Base-by-base conservation (phyloP, 2,888 invertebrate species). In the Monoplex corrugatus region DNA sequence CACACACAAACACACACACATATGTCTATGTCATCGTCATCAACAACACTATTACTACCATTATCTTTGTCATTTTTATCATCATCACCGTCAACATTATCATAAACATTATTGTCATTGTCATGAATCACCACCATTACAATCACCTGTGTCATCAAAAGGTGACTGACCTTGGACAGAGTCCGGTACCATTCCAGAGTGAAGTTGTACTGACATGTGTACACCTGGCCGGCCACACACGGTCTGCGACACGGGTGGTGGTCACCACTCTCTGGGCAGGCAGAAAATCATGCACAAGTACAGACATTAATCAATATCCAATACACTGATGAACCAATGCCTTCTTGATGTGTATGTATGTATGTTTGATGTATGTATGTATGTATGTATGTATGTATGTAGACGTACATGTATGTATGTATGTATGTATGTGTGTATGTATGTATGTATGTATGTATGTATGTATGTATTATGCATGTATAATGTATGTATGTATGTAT, bases 101-200 rank as follows among this genome's bases (percentile, higher is more conserved):
- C n/a, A n/a, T n/a, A n/a, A n/a, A n/a, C n/a, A n/a, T n/a, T n/a
- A n/a, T n/a, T n/a, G n/a, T n/a, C n/a, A n/a, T n/a, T n/a, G n/a
- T n/a, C n/a, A n/a, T n/a, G n/a, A n/a, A n/a, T n/a, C n/a, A n/a
- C n/a, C n/a, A n/a, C n/a, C n/a, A n/a, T n/a, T n/a, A n/a, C n/a
- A n/a, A n/a, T n/a, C n/a, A n/a, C n/a, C n/a, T n/a, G n/a, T n/a
- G n/a, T n/a, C n/a, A n/a, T n/a, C n/a, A n/a, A n/a, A 13, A 10
- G 32, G 72, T 68, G 28, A n/a, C 78, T 5, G 90, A 93, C 98
- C 96, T 98, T 98, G 94, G 98, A 98, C 90, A 95, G 98, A 0
- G 98, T 97, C 91, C 97, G 97, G 96, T 98, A 98, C 97, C 97
- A 98, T 95, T 98, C 98, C 8, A 98, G 94, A 38, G 96, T 97